Evolutionary conservation across 2,888 invertebrate species (phyloP).

Genomic region (Abrostola tripartita): DNA sequence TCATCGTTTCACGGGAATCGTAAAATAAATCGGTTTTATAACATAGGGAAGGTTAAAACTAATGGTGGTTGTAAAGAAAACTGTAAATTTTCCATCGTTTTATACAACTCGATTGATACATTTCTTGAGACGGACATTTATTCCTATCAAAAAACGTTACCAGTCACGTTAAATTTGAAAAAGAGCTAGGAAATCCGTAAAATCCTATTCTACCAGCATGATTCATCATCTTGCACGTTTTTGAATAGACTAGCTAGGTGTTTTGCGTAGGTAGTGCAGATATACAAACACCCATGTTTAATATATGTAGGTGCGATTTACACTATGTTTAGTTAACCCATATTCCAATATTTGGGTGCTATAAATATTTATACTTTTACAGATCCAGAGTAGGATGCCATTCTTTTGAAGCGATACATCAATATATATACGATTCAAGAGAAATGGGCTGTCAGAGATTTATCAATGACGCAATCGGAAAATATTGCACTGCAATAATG

Average conservation of each 20-base stretch:
- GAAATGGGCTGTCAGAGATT: slow-evolving; percentile 44
- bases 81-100: slow-evolving; percentile 27
- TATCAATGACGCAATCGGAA: slow-evolving; percentile 40
- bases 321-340: not conserved
- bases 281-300: no score
- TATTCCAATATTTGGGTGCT: slow-evolving; percentile 28
- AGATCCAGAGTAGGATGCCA: slow-evolving; percentile 23
- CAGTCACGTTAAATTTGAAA: not conserved
- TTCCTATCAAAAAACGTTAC: no score
- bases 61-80: slow-evolving; percentile 41
- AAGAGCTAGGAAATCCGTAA: no score
- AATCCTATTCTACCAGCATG: no score
- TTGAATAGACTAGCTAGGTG: no score
- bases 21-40: slow-evolving; percentile 67
- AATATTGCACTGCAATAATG: slow-evolving; percentile 40
- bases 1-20: slow-evolving; percentile 67
- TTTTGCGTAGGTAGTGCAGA: no score
- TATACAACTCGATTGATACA: slow-evolving; percentile 1
- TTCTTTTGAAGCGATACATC: slow-evolving; percentile 33
- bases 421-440: slow-evolving; percentile 29
- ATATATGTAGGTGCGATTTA: no score
- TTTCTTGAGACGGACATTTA: slow-evolving; percentile 7
- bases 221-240: no score
- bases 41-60: slow-evolving; percentile 44
- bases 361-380: slow-evolving; percentile 30